These are phyloP conservation scores for Tychaedon coryphoeus DNA, from an alignment of 2,113 vertebrate genomes.

Conservation along the genomic window DNA sequence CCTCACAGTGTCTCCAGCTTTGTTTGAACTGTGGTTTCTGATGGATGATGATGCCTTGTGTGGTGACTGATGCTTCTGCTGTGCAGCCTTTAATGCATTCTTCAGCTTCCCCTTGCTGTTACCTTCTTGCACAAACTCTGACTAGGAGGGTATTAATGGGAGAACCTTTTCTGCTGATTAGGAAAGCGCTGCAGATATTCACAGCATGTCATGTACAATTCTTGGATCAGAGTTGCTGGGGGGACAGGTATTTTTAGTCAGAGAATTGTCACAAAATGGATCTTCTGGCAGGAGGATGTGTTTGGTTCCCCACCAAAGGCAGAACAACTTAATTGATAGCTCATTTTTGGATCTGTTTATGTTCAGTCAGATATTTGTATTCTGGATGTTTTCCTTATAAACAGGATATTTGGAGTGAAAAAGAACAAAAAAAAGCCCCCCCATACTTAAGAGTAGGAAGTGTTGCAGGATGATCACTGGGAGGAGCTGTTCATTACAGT, in stretches of 20 bases:
- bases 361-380: neutral
- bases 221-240: neutral
- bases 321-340: neutral
- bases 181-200: neutral
- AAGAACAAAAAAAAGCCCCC: fast-evolving
- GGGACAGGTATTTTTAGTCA: neutral
- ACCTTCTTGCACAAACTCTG: neutral
- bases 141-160: neutral
- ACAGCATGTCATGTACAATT: neutral
- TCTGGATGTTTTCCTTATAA: neutral
- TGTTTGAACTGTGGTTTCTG: neutral
- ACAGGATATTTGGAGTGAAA: neutral
- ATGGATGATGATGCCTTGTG: neutral
- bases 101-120: fast-evolving
- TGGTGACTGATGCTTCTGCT: neutral
- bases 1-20: neutral
- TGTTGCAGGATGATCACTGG: neutral
- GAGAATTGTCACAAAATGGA: neutral
- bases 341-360: neutral
- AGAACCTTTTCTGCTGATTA: neutral
- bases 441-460: neutral
- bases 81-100: neutral
- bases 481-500: neutral
- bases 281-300: neutral
- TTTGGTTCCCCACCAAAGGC: neutral